Base-by-base conservation (phyloP, 2,888 invertebrate genomes). In the Troides oblongomaculatus region DNA sequence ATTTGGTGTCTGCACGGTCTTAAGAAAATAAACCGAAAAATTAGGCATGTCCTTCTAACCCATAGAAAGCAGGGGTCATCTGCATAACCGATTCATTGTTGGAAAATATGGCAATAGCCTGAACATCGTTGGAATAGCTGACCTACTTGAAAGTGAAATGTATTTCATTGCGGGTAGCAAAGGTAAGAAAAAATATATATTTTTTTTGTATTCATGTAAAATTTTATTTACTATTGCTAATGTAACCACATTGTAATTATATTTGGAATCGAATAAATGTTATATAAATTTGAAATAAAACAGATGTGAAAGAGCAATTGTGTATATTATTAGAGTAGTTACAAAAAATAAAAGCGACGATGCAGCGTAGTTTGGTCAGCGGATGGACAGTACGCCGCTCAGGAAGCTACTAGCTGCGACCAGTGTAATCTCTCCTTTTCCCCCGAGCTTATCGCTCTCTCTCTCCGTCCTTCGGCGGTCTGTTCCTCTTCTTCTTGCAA, bases 401-500 rank as follows among this genome's bases (percentile, higher is more conserved):
- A 66, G 61, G 53, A 60, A 64, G 50, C 39, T 21, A 53, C 66
- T 60, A 72, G 70, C 74, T 74, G 74, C 73, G 74, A 74, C 74
- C 76, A 79, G 74, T 73, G 74, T 76, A 80, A 86, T 90, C 90
- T 89, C 88, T 93, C 92, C 89, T 90, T 90, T 90, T 92, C 91
- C 89, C 88, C 87, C 88, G 75, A 79, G 81, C 82, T 84, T 92
- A 90, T 90, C 80, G 91, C 90, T 82, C 88, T 92, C 91, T 92
- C 90, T 89, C 87, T 91, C 92, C 90, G 91, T 91, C 91, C 92
- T 91, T 92, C 90, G 90, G 85, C 84, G 82, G 89, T 82, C 88
- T 84, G 89, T 90, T 91, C 91, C 92, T 90, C 92, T 92, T 90
- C 91, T 92, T 92, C 92, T 91, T 90, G 92, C 92, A 92, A 92